Conservation (phyloP, 1,140 invertebrate genomes). For the Latrodectus geometricus region DNA sequence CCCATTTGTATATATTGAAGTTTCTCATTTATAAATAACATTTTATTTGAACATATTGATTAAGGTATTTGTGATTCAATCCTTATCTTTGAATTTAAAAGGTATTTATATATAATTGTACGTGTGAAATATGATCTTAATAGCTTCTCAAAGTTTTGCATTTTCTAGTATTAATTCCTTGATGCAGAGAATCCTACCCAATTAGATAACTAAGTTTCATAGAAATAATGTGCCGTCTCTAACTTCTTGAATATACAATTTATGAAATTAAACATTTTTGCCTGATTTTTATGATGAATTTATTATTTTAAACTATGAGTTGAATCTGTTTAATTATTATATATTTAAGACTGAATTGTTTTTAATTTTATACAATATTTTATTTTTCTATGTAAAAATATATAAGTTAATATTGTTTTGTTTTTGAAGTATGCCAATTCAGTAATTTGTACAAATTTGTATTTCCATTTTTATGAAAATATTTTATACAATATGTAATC, state of each 20-base stretch:
- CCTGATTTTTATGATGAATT: not conserved
- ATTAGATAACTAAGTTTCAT: not conserved
- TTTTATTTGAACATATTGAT: conserved; percentile 37
- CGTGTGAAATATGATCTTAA: not conserved
- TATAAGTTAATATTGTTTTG: not conserved
- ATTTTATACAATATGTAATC: not conserved
- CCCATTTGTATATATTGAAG: conserved; percentile 39
- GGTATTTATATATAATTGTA: not conserved
- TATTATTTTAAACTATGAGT: not conserved
- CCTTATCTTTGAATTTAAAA: not conserved
- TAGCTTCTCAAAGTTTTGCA: not conserved
- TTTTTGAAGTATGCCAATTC: not conserved
- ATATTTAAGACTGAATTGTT: not conserved
- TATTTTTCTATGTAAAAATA: not conserved
- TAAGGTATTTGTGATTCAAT: not conserved
- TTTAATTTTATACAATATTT: not conserved
- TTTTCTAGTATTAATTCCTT: not conserved
- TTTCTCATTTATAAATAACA: conserved; percentile 57
- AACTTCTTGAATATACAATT: too few species aligned
- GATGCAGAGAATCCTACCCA: not conserved
- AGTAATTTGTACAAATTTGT: not conserved
- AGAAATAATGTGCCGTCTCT: not conserved
- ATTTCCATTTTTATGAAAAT: not conserved
- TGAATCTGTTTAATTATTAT: not conserved
- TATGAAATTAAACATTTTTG: too few species aligned